Base-by-base conservation (phyloP, 2,113 vertebrate species). In the Orthonyx spaldingii region DNA sequence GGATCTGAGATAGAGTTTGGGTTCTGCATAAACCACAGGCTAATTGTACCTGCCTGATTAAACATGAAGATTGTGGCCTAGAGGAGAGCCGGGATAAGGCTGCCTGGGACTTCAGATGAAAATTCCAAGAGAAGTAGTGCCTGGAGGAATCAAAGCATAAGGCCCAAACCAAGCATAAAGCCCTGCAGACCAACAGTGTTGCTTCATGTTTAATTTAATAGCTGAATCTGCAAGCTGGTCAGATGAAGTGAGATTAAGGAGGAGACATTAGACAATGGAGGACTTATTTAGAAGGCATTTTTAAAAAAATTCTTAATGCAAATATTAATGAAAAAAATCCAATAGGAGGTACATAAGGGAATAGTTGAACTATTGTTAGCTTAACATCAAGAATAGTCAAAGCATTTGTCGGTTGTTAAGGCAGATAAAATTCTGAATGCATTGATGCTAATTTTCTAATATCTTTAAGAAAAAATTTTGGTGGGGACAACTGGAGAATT, bases 401-500 rank as follows among this genome's bases (percentile, higher is more conserved):
- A 81, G 10, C 0, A 2, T 42, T 65, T 72, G 9, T 7, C 30
- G 33, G 14, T 69, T 7, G 9, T 30, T 76, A 80, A 78, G 50
- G 11, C 9, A 59, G 18, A 52, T 21, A 69, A 52, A 85, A 80
- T 35, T 59, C 33, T 72, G 24, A 85, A 41, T 24, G 9, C 16
- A 21, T 47, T 19, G 23, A 47, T 44, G 17, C 0, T 56, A 77
- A 49, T 33, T 81, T 69, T 69, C 3, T 17, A 39, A 68, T 56
- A 80, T 42, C 2, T 50, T 71, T 15, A 42, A 33, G 4, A 68
- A 42, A 57, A 46, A 20, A 1, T 1, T 5, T 28, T 61, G 20
- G 3, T 2, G 5, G 3, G 1, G 8, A 0, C 2, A 19, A 46
- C 4, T 17, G 41, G 7, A 42, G 15, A 35, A 22, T 60, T 72